Base-by-base conservation (phyloP, 2,888 invertebrate genomes). In the Tetramorium bicarinatum region DNA sequence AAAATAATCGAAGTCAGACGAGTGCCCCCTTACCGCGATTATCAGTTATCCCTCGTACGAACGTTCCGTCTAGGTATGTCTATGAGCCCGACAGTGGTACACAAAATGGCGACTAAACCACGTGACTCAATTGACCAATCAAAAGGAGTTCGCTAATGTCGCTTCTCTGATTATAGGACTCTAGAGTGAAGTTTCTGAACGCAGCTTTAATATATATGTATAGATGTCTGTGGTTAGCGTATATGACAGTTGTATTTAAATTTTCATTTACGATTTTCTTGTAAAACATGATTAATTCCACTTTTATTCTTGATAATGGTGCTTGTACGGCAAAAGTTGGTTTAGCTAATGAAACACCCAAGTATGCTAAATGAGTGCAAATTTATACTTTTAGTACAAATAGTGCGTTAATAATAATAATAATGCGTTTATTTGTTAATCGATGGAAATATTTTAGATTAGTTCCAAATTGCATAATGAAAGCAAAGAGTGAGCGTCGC, bases 401-500 rank as follows among this genome's bases (percentile, higher is more conserved):
- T 41, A 11, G 34, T 41, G 4, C 11, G 38, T 81, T 34, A 29
- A 29, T 29, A 29, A 25, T 25, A 25, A 25, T 8, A 74, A 59
- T 41, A 11, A 41, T 41, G 2, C 8, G 38, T 81, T 25, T 44
- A 74, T 9, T 25, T 18, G 44, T 61, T 44, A 29, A 81, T 74
- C 3, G 15, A 13, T 64, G 13, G 44, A 72, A 74, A 62, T 87
- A 34, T 95, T 95, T 77, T 91, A 97, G 97, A 92, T 93, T 98
- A 21, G 96, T 99, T 74, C 99, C 99, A 0, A 99, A 99, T 95
- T 99, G 98, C 93, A 98, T 99, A 44, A 98, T 99, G 96, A 99
- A 99, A 96, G 99, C 99, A 0, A 99, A 99, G 95, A 98, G 98
- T 75, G 99, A 99, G 95, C 96, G 99, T 77, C 97, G 99, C 13